Conservation (phyloP, 2,888 invertebrate species). For the Agriotes lineatus region DNA sequence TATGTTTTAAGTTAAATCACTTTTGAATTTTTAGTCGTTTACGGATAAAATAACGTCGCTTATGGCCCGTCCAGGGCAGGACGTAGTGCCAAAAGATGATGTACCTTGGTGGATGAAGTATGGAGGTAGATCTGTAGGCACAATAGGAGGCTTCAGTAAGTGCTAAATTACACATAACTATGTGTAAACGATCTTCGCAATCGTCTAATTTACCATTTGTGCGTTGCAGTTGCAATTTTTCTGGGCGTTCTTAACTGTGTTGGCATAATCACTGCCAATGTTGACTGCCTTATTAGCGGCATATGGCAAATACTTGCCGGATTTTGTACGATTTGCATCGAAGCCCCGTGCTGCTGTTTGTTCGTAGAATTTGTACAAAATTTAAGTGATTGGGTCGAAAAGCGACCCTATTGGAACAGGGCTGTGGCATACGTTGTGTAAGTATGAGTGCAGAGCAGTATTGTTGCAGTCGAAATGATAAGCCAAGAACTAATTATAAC, state of each 20-base stretch:
- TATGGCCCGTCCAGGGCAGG: conserved; percentile 86
- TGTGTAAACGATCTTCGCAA: conserved; percentile 5
- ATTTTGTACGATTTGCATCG: conserved; percentile 89
- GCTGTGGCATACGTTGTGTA: conserved; percentile 88
- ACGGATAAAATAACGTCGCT: conserved; percentile 83
- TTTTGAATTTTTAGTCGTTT: conserved; percentile 72
- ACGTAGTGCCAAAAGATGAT: conserved; percentile 82
- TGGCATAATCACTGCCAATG: conserved; percentile 73
- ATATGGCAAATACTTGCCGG: conserved; percentile 92
- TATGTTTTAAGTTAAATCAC: background rate
- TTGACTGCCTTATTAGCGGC: conserved; percentile 80
- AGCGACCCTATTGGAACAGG: conserved; percentile 89
- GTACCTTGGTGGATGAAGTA: conserved; percentile 92
- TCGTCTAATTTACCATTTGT: conserved; percentile 17
- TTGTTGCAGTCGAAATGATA: background rate
- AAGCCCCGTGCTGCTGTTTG: conserved; percentile 97
- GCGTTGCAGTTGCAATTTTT: conserved; percentile 81
- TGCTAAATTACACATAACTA: conserved; percentile 54
- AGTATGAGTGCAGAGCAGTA: conserved; percentile 65
- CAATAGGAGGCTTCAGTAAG: conserved; percentile 87
- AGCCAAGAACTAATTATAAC: background rate
- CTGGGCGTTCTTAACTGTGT: conserved; percentile 84
- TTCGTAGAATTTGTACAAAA: conserved; percentile 95
- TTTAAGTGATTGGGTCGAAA: conserved; percentile 85
- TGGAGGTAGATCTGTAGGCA: conserved; percentile 85